Evolutionary conservation across 2,113 vertebrate species (phyloP).

Genomic region (Columbina picui): DNA sequence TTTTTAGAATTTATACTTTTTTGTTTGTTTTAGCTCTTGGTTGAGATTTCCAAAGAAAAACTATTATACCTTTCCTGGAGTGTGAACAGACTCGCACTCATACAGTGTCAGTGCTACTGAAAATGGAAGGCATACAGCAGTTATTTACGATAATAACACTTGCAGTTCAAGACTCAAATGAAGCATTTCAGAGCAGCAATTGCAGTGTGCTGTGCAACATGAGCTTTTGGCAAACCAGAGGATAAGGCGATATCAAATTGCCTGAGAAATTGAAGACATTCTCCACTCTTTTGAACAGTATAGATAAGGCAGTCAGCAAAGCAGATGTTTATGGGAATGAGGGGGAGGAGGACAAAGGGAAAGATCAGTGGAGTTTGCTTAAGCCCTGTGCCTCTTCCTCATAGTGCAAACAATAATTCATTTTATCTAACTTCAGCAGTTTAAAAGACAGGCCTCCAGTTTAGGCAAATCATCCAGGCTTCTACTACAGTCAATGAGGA

Average conservation of each 20-base stretch:
- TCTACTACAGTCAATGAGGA: neutral
- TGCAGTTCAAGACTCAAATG: neutral
- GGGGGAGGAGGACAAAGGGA: neutral
- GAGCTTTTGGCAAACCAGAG: neutral
- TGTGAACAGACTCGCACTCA: neutral
- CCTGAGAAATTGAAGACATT: neutral
- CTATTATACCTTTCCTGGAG: neutral
- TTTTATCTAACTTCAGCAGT: neutral
- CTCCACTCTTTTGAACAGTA: neutral
- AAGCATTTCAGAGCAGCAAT: neutral
- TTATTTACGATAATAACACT: neutral
- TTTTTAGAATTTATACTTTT: neutral
- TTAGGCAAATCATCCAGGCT: neutral
- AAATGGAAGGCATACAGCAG: neutral
- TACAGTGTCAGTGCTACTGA: neutral
- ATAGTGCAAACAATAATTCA: neutral
- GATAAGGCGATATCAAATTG: neutral
- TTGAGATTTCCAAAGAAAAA: neutral
- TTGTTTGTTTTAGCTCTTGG: neutral
- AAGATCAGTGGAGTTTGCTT: neutral
- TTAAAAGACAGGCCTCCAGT: neutral
- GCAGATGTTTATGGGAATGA: neutral
- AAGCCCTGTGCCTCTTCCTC: neutral
- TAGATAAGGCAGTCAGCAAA: neutral
- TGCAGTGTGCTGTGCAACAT: neutral